These are phyloP conservation scores for Melinaea marsaeus DNA, from an alignment of 2,888 invertebrate species.

Conservation along the genomic window DNA sequence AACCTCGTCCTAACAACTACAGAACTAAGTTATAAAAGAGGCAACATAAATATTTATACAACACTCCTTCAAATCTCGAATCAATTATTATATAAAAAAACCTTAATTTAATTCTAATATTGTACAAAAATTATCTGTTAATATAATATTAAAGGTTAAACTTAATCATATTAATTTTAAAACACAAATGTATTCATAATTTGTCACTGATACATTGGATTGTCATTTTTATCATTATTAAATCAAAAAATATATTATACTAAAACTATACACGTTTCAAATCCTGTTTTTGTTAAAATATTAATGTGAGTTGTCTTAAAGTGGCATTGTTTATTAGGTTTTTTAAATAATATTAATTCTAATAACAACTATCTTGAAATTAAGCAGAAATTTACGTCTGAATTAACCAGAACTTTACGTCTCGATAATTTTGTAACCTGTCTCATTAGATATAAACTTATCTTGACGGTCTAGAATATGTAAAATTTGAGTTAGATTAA, in stretches of 20 bases:
- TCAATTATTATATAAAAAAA: no score
- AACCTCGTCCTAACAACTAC: no score
- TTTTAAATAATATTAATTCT: no score
- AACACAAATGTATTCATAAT: neutral
- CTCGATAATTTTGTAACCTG: constrained; percentile 1
- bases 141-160: neutral
- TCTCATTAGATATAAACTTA: neutral
- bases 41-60: no score
- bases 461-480: neutral
- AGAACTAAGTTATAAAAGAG: no score
- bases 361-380: neutral
- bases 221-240: neutral
- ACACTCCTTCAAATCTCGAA: no score
- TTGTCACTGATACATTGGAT: neutral
- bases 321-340: no score
- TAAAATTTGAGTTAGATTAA: neutral
- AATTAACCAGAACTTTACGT: no score
- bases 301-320: neutral
- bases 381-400: neutral
- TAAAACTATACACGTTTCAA: no score
- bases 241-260: no score
- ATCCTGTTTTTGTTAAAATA: neutral
- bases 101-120: neutral
- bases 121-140: neutral
- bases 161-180: neutral